Evolutionary conservation across 2,113 vertebrate species (phyloP).

Genomic region (Istiophorus platypterus): DNA sequence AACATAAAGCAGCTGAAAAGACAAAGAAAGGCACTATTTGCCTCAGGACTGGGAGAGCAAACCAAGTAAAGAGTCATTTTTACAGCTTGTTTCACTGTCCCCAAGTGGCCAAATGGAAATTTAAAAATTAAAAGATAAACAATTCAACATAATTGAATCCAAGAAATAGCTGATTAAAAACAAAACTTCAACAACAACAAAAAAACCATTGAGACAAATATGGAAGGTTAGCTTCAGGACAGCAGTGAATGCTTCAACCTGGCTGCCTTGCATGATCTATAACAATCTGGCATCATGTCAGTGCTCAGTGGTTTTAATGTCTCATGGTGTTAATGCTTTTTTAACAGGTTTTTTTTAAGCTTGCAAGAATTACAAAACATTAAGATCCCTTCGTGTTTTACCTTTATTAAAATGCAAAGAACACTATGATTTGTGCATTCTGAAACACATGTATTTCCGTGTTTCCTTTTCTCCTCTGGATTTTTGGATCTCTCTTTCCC

Average conservation of each 20-base stretch:
- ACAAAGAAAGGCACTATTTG: too few species aligned
- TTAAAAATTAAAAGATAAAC: not conserved
- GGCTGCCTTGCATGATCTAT: not conserved
- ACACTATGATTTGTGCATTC: not conserved
- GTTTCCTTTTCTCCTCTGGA: slow-evolving; percentile 9
- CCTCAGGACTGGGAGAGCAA: too few species aligned
- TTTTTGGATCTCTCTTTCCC: slow-evolving; percentile 27
- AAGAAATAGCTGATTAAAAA: not conserved
- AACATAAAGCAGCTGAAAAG: too few species aligned
- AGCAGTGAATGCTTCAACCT: not conserved
- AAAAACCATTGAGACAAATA: not conserved
- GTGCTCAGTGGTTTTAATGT: not conserved
- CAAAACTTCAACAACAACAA: not conserved
- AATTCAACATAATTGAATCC: not conserved
- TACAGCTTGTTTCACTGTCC: not conserved
- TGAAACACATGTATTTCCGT: not conserved
- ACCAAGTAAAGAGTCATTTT: not conserved
- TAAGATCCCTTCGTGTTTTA: not conserved
- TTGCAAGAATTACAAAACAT: not conserved
- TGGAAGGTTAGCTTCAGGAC: not conserved
- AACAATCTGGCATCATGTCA: not conserved
- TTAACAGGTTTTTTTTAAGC: not conserved
- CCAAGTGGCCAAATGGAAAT: not conserved
- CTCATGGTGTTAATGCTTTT: slow-evolving; percentile 8
- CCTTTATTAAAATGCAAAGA: not conserved